Evolutionary conservation across 2,113 vertebrate genomes (phyloP).

Genomic region (Protomyctophum bolini): DNA sequence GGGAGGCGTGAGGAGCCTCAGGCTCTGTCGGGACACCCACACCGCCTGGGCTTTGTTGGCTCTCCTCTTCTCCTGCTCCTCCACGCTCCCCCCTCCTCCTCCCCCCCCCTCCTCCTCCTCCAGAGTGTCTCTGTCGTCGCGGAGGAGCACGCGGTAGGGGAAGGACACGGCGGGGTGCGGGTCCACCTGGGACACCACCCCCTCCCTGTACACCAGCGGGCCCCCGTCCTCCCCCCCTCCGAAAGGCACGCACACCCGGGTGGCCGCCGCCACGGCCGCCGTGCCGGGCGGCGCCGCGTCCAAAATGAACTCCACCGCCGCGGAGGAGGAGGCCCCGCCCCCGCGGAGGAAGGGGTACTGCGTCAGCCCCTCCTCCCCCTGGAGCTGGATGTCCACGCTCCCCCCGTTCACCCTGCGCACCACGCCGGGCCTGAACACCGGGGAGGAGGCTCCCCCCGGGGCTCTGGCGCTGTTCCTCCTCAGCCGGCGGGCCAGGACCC

Average conservation of each 20-base stretch:
- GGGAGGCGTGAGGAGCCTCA: conserved; percentile 84
- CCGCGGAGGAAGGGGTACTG: conserved; percentile 79
- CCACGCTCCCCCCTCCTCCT: conserved; percentile 38
- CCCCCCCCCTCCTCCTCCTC: conserved; percentile 34
- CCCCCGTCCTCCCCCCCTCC: conserved; percentile 75
- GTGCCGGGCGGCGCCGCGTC: conserved; percentile 81
- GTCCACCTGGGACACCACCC: conserved; percentile 83
- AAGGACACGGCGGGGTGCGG: conserved; percentile 83
- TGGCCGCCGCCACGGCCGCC: conserved; percentile 78
- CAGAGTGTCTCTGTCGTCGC: conserved; percentile 48
- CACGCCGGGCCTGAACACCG: conserved; percentile 82
- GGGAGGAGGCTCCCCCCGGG: conserved; percentile 27
- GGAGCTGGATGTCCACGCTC: conserved; percentile 83
- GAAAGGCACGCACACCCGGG: conserved; percentile 84
- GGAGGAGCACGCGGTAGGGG: conserved; percentile 83
- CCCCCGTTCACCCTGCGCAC: conserved; percentile 82
- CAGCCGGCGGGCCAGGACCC: conserved; percentile 81
- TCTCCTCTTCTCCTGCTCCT: conserved; percentile 54
- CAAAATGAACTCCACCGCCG: conserved; percentile 81
- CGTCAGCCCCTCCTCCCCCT: conserved; percentile 77
- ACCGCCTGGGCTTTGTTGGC: conserved; percentile 67
- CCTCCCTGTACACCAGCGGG: conserved; percentile 81
- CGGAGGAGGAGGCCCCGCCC: conserved; percentile 56
- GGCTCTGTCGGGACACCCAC: conserved; percentile 85
- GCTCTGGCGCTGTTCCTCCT: conserved; percentile 41